Percentiles rank a stretch among this genome's conserved stretches.
phyloP scores from a whole-genome alignment of 1,140 invertebrate species.

The Alviniconcha marisindica region DNA sequence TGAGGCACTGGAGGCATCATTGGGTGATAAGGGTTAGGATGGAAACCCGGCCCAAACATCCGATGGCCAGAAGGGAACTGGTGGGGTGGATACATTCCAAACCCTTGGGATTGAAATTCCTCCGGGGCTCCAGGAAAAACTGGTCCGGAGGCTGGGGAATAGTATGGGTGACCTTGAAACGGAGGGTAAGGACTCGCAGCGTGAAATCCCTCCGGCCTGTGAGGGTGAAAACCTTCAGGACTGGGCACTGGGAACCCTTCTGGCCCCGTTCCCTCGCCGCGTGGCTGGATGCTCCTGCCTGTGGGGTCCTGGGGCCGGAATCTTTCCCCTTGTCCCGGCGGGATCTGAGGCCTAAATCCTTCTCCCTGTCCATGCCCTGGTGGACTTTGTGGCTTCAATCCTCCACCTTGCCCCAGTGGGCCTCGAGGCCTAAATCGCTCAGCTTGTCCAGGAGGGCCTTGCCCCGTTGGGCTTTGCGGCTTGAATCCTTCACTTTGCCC shows the following conservation, averaged over 20 bases:
- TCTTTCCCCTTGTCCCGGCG: not conserved
- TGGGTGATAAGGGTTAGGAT: slow-evolving; percentile 2
- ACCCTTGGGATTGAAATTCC: not conserved
- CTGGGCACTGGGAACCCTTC: not conserved
- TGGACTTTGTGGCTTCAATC: not conserved
- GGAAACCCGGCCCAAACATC: slow-evolving; percentile 13
- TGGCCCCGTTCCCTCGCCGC: not conserved
- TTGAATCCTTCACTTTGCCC: slow-evolving; percentile 1
- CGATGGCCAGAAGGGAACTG: slow-evolving; percentile 33
- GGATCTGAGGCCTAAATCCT: not conserved
- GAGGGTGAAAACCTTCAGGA: slow-evolving; percentile 23
- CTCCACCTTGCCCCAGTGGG: not conserved
- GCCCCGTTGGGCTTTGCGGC: not conserved
- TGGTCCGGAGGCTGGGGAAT: not conserved
- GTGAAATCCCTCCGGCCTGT: slow-evolving; percentile 24
- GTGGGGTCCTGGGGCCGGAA: not conserved
- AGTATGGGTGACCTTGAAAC: slow-evolving; percentile 21
- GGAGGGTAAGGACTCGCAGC: not conserved
- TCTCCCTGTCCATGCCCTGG: not conserved
- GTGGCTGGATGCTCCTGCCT: not conserved
- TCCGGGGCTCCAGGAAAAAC: not conserved
- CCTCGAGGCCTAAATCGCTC: slow-evolving; percentile 6
- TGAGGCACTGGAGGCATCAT: slow-evolving; percentile 23
- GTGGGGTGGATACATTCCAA: slow-evolving; percentile 28
- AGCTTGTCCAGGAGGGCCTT: not conserved